A percentile compares a stretch with the other conserved stretches of the same genome.
Conservation (phyloP, 2,888 invertebrate genomes). For the Lepas anatifera region DNA sequence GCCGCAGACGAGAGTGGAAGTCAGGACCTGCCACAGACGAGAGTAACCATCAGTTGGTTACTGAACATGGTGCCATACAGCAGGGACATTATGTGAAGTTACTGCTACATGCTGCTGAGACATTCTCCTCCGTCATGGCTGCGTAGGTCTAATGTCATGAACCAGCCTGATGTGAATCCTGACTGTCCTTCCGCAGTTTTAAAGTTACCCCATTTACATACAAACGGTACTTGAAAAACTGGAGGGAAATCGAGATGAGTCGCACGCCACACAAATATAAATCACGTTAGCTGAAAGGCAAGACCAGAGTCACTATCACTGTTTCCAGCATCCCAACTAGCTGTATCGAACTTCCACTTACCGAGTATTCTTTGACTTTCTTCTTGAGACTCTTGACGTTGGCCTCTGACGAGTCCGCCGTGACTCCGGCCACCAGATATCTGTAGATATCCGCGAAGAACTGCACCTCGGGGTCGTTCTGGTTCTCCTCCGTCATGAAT, state of each 20-base stretch:
- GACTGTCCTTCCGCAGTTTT: too few species aligned
- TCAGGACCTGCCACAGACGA: not conserved
- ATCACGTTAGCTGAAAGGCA: too few species aligned
- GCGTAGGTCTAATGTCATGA: too few species aligned
- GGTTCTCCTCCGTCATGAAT: slow-evolving; percentile 13
- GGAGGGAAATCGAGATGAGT: too few species aligned
- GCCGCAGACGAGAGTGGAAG: not conserved
- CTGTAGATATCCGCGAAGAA: slow-evolving; percentile 27
- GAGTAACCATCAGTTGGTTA: not conserved
- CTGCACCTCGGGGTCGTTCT: slow-evolving; percentile 23
- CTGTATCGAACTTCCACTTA: slow-evolving; percentile 16
- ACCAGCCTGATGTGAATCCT: too few species aligned
- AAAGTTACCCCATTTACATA: too few species aligned
- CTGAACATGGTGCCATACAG: not conserved
- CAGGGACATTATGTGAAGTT: not conserved
- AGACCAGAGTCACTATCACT: too few species aligned
- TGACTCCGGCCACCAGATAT: slow-evolving; percentile 22
- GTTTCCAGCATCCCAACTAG: too few species aligned
- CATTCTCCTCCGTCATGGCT: not conserved
- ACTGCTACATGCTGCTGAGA: not conserved
- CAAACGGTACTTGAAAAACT: not conserved
- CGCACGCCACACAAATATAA: too few species aligned
- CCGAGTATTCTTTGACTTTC: slow-evolving; percentile 25
- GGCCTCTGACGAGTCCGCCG: slow-evolving; percentile 23
- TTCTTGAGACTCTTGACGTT: slow-evolving; percentile 26